Evolutionary conservation across 2,113 vertebrate species (phyloP).

Genomic region (Callionymus lyra): DNA sequence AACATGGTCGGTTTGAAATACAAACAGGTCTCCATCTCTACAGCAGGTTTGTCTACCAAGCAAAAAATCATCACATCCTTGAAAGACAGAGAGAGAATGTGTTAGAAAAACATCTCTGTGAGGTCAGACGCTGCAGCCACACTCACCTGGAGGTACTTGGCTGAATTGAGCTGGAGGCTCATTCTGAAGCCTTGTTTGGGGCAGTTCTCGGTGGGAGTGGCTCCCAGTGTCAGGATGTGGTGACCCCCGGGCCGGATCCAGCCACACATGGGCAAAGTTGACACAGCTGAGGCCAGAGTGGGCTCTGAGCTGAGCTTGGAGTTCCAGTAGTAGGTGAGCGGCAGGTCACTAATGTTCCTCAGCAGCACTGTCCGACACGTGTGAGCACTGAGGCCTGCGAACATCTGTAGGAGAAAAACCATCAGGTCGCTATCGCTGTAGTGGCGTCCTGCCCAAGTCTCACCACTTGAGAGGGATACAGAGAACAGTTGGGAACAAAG

Average conservation of each 20-base stretch:
- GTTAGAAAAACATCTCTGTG: no score
- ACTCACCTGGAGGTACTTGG: slow-evolving; percentile 71
- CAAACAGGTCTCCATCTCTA: slow-evolving; percentile 69
- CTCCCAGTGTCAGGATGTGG: slow-evolving; percentile 75
- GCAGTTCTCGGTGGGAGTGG: slow-evolving; percentile 58
- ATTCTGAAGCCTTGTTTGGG: slow-evolving; percentile 59
- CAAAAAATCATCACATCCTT: slow-evolving; percentile 74
- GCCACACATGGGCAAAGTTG: slow-evolving; percentile 70
- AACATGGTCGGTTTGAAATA: slow-evolving; percentile 80
- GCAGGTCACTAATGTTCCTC: slow-evolving; percentile 65
- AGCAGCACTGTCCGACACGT: slow-evolving; percentile 74
- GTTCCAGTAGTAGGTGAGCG: slow-evolving; percentile 71
- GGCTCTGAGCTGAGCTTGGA: slow-evolving; percentile 35
- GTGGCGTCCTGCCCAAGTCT: slow-evolving; percentile 4
- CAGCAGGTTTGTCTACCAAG: slow-evolving; percentile 60
- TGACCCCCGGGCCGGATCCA: slow-evolving; percentile 68
- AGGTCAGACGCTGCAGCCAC: no score
- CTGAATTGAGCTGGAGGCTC: slow-evolving; percentile 75
- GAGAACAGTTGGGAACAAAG: slow-evolving; percentile 67
- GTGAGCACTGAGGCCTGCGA: slow-evolving; percentile 65
- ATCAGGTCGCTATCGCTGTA: neutral
- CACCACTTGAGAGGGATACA: slow-evolving; percentile 67
- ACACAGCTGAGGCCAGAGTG: slow-evolving; percentile 32
- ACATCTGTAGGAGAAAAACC: slow-evolving; percentile 59
- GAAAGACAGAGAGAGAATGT: no score